Evolutionary conservation across 2,888 invertebrate species (phyloP).

Genomic region (Oscheius sp.): DNA sequence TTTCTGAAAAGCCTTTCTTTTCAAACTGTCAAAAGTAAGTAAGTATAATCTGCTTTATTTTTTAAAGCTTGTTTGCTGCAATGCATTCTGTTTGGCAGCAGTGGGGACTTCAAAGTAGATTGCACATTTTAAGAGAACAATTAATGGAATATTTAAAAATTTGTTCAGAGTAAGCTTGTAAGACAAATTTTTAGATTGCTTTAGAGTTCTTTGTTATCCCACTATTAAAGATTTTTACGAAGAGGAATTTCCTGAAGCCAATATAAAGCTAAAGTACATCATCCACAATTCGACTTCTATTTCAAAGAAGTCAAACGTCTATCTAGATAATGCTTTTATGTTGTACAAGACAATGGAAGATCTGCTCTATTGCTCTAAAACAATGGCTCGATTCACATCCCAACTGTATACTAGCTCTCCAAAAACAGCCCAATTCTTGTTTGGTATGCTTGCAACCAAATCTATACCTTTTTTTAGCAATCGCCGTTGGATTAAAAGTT

Average conservation of each 20-base stretch:
- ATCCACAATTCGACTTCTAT: not conserved
- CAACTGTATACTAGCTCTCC: constrained; percentile 9
- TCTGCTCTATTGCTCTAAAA: not conserved
- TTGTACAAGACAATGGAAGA: not conserved
- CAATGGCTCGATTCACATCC: not conserved
- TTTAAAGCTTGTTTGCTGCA: constrained; percentile 8
- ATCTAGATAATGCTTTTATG: constrained; percentile 2
- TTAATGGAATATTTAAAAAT: not conserved
- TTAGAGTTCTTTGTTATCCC: not conserved
- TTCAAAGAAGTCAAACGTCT: not conserved
- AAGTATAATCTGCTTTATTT: not conserved
- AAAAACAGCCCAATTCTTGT: not conserved
- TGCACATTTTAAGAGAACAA: not conserved
- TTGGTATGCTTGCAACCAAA: not conserved
- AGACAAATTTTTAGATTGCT: not conserved
- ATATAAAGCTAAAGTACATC: no score
- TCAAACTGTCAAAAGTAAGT: not conserved
- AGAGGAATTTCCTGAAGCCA: constrained; percentile 1
- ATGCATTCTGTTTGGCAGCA: constrained; percentile 16
- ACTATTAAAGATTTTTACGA: not conserved
- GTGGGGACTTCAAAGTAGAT: not conserved
- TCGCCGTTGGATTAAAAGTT: constrained; percentile 18
- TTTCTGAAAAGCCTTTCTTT: not conserved
- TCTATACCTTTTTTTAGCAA: constrained; percentile 10
- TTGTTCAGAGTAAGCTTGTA: not conserved